A percentile compares a stretch with the other conserved stretches of the same genome.
phyloP scores from a whole-genome alignment of 2,113 vertebrate species.

The Gymnogyps californianus region DNA sequence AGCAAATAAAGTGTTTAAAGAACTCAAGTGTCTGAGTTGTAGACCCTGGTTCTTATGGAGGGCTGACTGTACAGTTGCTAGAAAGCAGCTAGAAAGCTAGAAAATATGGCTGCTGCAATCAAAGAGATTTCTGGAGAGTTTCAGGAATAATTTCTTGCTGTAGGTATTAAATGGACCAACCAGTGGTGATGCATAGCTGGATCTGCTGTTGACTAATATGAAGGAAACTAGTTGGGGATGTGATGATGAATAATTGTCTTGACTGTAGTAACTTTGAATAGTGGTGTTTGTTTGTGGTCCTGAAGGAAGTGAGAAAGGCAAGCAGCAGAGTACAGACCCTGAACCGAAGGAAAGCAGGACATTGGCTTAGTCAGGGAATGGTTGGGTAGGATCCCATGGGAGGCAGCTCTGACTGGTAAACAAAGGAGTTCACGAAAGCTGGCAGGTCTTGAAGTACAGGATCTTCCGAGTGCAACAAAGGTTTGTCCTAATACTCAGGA shows the following conservation, averaged over 20 bases:
- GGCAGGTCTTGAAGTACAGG: background rate
- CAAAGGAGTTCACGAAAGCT: background rate
- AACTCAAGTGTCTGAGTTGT: background rate
- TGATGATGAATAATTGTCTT: background rate
- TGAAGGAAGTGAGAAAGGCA: background rate
- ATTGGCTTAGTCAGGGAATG: background rate
- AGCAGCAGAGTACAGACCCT: background rate
- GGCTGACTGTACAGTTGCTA: background rate
- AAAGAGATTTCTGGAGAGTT: background rate
- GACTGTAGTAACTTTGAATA: background rate
- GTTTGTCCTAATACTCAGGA: background rate
- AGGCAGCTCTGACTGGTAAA: background rate
- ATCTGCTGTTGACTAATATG: background rate
- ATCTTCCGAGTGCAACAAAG: background rate
- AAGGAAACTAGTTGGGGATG: background rate
- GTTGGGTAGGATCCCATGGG: background rate
- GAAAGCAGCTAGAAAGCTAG: background rate
- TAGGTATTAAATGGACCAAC: background rate
- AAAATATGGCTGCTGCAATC: background rate
- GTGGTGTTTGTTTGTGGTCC: accelerated
- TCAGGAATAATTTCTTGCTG: background rate
- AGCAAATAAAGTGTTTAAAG: background rate
- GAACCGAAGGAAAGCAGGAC: background rate
- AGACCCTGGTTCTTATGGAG: background rate
- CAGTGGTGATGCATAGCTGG: background rate